A percentile compares a stretch with the other conserved stretches of the same genome.
phyloP scores from a whole-genome alignment of 1,140 invertebrate genomes.

The Polypedilum pembai region DNA sequence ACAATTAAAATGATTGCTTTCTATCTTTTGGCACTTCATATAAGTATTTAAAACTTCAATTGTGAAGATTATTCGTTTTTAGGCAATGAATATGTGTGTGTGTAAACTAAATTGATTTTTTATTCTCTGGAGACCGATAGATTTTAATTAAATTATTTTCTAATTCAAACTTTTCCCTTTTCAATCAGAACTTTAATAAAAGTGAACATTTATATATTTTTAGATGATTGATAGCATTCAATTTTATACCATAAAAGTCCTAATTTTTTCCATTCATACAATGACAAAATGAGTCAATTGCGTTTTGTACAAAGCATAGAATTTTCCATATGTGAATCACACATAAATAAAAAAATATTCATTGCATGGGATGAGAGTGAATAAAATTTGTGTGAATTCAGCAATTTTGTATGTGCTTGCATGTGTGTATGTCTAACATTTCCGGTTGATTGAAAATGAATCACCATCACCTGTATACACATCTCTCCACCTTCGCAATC shows the following conservation, averaged over 20 bases:
- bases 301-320: not conserved
- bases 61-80: too few relatives aligned
- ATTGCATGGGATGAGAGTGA: not conserved
- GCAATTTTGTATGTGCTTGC: not conserved
- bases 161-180: too few relatives aligned
- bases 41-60: too few relatives aligned
- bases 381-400: slow-evolving; percentile 12
- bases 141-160: not conserved
- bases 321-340: not conserved
- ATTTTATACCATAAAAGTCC: not conserved
- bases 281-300: not conserved
- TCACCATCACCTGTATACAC: not conserved
- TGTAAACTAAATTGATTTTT: too few relatives aligned
- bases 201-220: slow-evolving; percentile 17
- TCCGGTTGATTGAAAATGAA: slow-evolving; percentile 27
- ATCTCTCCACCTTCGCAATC: not conserved
- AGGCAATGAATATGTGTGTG: too few relatives aligned
- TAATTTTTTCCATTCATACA: too few relatives aligned
- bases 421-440: not conserved
- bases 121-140: not conserved
- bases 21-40: not conserved
- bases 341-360: not conserved
- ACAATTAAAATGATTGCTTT: not conserved
- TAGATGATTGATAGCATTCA: slow-evolving; percentile 20
- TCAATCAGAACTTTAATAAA: not conserved